Percentiles rank a stretch among this genome's conserved stretches.
These are phyloP conservation scores for Antheraea yamamai DNA, from an alignment of 2,888 invertebrate species.

Conservation along the genomic window DNA sequence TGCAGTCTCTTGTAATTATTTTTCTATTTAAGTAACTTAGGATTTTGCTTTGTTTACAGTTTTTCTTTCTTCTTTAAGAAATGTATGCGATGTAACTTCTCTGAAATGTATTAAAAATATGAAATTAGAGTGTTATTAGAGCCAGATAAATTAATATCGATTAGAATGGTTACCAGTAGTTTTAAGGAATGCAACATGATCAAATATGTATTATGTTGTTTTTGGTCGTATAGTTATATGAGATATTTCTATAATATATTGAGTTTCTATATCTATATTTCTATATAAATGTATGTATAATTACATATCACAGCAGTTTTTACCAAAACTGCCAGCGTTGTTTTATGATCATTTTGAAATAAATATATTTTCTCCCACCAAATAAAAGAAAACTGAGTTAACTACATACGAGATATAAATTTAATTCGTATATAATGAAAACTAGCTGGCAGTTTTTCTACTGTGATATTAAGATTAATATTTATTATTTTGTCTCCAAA, in stretches of 20 bases:
- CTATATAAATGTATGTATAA: conserved; percentile 42
- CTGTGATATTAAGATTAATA: conserved; percentile 81
- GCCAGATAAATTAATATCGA: conserved; percentile 43
- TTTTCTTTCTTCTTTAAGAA: conserved; percentile 13
- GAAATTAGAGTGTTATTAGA: conserved; percentile 21
- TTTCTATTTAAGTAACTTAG: neutral
- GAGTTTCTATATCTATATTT: conserved; percentile 40
- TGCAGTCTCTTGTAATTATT: conserved; percentile 7
- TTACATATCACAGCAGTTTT: conserved; percentile 76
- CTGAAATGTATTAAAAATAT: conserved; percentile 15
- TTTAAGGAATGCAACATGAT: conserved; percentile 63
- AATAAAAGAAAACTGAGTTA: conserved; percentile 16
- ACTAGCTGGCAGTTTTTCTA: conserved; percentile 75
- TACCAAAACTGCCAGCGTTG: conserved; percentile 63
- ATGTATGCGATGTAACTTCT: conserved; percentile 17
- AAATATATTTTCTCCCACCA: conserved; percentile 16
- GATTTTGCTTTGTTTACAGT: conserved; percentile 4
- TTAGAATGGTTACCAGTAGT: conserved; percentile 76
- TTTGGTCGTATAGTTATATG: conserved; percentile 55
- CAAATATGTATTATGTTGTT: conserved; percentile 51
- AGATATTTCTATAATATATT: conserved; percentile 36
- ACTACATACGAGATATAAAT: neutral
- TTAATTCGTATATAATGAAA: conserved; percentile 24
- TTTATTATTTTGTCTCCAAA: conserved; percentile 70
- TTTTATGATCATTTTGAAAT: conserved; percentile 10